Evolutionary conservation across 2,113 vertebrate genomes (phyloP).

Genomic region (Promerops cafer): DNA sequence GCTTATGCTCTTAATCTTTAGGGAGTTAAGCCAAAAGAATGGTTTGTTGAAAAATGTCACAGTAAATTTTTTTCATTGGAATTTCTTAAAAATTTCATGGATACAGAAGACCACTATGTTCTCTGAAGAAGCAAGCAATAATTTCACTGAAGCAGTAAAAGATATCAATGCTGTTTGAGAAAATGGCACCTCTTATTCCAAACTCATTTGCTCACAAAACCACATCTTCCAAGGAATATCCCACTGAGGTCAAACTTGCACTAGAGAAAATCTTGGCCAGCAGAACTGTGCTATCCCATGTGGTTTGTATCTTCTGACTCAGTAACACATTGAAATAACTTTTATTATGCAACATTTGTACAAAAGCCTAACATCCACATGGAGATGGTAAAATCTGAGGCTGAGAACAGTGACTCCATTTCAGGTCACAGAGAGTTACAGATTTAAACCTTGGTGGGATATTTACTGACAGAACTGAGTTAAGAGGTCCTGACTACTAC

Average conservation of each 20-base stretch:
- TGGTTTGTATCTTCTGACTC: not conserved
- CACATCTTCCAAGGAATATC: not conserved
- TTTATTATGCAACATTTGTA: not conserved
- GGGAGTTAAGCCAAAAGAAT: not conserved
- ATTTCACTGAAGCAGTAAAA: not conserved
- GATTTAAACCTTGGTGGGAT: not conserved
- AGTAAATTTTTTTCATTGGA: not conserved
- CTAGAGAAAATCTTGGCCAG: not conserved
- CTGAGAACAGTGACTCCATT: not conserved
- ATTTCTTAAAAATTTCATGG: not conserved
- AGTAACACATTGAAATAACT: not conserved
- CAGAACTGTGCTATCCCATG: not conserved
- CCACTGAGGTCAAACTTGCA: not conserved
- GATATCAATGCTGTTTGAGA: not conserved
- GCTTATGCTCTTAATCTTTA: not conserved
- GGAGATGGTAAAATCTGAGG: not conserved
- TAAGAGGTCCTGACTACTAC: not conserved
- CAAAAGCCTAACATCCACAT: not conserved
- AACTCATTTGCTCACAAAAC: not conserved
- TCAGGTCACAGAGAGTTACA: not conserved
- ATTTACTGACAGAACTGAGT: not conserved
- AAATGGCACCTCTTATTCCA: not conserved
- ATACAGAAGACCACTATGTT: not conserved
- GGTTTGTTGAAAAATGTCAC: not conserved
- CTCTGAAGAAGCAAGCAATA: not conserved